phyloP scores from a whole-genome alignment of 2,888 invertebrate genomes.

The Dasypogon diadema region DNA sequence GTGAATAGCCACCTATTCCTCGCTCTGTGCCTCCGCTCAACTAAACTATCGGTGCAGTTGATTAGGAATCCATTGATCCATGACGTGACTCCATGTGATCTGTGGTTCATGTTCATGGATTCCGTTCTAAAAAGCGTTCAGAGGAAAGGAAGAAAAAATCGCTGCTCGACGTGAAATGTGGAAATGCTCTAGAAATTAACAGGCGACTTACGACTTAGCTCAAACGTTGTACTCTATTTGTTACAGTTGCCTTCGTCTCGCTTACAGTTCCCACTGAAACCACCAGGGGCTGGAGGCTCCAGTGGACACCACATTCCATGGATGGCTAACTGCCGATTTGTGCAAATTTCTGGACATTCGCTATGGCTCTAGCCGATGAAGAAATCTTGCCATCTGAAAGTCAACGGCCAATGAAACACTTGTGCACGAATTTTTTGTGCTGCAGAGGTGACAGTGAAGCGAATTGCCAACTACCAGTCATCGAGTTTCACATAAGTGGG shows the following conservation, averaged over 20 bases:
- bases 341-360: background rate
- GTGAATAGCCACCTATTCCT: background rate
- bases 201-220: too few species aligned
- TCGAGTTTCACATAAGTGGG: too few species aligned
- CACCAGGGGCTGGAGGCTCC: background rate
- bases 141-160: background rate
- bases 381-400: background rate
- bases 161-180: constrained; percentile 20
- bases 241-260: background rate
- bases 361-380: background rate
- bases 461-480: too few species aligned
- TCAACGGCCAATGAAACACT: background rate
- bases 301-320: constrained; percentile 5
- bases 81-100: constrained; percentile 48
- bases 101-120: constrained; percentile 42
- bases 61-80: constrained; percentile 44
- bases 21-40: background rate
- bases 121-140: constrained; percentile 15
- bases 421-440: constrained; percentile 1
- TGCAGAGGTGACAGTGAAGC: constrained; percentile 19
- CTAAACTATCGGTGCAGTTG: constrained; percentile 20
- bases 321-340: constrained; percentile 15
- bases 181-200: constrained; percentile 49
- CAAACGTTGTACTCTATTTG: constrained; percentile 24
- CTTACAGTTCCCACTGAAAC: background rate